Conservation (phyloP, 2,113 vertebrate genomes). For the Saimiri boliviensis region DNA sequence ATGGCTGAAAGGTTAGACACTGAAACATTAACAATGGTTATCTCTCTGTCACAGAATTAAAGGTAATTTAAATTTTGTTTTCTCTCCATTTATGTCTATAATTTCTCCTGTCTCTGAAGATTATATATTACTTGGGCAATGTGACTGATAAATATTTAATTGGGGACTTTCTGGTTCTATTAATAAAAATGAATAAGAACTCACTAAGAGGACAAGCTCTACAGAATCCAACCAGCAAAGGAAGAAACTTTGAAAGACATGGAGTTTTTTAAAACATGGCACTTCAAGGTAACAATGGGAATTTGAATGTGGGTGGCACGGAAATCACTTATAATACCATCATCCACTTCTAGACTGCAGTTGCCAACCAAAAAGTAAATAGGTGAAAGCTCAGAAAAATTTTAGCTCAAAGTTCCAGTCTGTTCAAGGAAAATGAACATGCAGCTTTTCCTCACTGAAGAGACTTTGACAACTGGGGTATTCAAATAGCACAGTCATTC, state of each 20-base stretch:
- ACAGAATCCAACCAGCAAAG: not conserved
- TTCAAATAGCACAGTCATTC: not conserved
- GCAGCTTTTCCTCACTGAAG: not conserved
- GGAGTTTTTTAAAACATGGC: not conserved
- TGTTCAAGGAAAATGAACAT: not conserved
- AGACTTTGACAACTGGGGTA: not conserved
- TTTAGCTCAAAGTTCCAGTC: not conserved
- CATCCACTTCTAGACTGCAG: not conserved
- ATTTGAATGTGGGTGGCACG: not conserved
- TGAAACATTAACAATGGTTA: not conserved
- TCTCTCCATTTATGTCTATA: not conserved
- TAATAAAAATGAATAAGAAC: not conserved
- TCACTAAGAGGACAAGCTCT: not conserved
- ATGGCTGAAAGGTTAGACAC: not conserved
- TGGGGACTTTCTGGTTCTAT: not conserved
- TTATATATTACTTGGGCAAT: not conserved
- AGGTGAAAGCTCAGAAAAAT: not conserved
- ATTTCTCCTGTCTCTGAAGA: constrained; percentile 33
- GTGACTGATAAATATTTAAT: not conserved
- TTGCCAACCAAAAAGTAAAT: not conserved
- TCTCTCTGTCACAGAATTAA: not conserved
- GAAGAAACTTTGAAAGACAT: not conserved
- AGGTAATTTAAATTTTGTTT: not conserved
- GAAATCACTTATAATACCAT: not conserved
- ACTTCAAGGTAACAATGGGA: not conserved